Conservation (phyloP, 1,140 invertebrate species). For the Drosophila dunni region DNA sequence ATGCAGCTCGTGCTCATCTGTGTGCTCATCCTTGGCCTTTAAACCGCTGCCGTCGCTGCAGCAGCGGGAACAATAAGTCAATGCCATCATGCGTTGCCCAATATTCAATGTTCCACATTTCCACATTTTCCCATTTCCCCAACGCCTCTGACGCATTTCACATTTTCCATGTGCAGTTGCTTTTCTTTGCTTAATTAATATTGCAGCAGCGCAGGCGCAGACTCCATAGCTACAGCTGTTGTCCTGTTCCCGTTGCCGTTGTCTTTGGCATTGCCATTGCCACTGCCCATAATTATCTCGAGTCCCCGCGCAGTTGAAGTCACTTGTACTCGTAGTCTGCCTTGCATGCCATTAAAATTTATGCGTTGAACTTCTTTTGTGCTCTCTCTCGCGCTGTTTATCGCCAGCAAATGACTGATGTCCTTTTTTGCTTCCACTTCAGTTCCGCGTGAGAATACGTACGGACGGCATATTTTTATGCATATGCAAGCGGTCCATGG, state of each 20-base stretch:
- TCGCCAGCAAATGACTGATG: slow-evolving; percentile 56
- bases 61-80: slow-evolving; percentile 66
- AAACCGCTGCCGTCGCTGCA: not conserved
- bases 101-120: slow-evolving; percentile 9
- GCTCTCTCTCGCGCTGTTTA: slow-evolving; percentile 39
- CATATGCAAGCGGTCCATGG: slow-evolving; percentile 34
- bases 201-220: slow-evolving; percentile 71
- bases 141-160: too few relatives aligned
- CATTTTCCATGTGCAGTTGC: slow-evolving; percentile 23
- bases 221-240: slow-evolving; percentile 14
- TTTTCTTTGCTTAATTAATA: slow-evolving; percentile 75
- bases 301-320: not conserved
- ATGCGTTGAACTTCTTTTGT: slow-evolving; percentile 57
- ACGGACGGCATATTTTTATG: slow-evolving; percentile 54
- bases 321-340: slow-evolving; percentile 27
- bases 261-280: slow-evolving; percentile 22
- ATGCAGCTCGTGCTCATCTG: not conserved
- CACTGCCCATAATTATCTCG: slow-evolving; percentile 62
- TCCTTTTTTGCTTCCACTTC: slow-evolving; percentile 49
- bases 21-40: slow-evolving; percentile 13
- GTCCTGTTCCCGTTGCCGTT: slow-evolving; percentile 27
- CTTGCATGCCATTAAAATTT: slow-evolving; percentile 53
- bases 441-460: slow-evolving; percentile 16
- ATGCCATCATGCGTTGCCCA: slow-evolving; percentile 62
- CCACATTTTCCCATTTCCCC: too few relatives aligned